phyloP scores from a whole-genome alignment of 2,113 vertebrate species.

The Polypterus senegalus region DNA sequence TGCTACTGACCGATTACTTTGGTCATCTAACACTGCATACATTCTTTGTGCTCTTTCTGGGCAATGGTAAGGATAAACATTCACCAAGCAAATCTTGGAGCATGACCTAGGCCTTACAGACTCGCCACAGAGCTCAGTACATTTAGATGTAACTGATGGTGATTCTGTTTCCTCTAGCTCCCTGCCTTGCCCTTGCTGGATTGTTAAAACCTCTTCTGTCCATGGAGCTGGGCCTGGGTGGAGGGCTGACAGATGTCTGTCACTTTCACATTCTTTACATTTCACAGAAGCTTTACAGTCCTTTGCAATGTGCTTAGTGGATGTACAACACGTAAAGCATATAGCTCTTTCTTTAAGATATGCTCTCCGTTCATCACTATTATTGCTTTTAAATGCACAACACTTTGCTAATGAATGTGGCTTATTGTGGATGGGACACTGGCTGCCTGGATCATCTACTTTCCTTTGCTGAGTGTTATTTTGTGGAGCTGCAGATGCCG shows the following conservation, averaged over 20 bases:
- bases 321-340: background rate
- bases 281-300: background rate
- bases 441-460: background rate
- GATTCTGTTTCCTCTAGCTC: background rate
- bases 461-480: background rate
- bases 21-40: background rate
- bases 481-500: background rate
- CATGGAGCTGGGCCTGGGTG: background rate
- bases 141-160: constrained; percentile 10
- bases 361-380: background rate
- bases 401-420: background rate
- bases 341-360: background rate
- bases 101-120: constrained; percentile 6
- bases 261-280: background rate
- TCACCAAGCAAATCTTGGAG: constrained; percentile 17
- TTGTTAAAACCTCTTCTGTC: background rate
- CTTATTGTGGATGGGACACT: background rate
- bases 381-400: background rate
- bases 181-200: background rate
- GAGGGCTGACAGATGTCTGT: constrained; percentile 1
- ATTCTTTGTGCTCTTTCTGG: constrained; percentile 3
- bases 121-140: constrained; percentile 17
- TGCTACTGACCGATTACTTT: no score
- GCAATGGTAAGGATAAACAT: constrained; percentile 6
- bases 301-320: background rate